Base-by-base conservation (phyloP, 1,140 invertebrate species). In the Doryteuthis pealeii region DNA sequence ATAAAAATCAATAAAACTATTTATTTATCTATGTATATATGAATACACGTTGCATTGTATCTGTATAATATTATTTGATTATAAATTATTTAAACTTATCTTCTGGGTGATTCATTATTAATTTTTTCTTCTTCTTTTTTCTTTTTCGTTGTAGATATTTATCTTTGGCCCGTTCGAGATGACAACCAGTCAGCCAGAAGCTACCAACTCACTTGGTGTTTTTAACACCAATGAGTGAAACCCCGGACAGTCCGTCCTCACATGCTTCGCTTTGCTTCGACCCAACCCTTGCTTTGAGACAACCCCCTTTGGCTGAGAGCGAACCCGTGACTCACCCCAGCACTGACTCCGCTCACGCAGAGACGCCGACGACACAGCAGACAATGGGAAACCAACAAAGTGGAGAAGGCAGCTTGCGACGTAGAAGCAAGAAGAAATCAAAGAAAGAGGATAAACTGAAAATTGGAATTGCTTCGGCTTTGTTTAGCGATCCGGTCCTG, bases 301-400 rank as follows among this genome's bases (percentile, higher is more conserved):
- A 22, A 62, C 54, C 18, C 18, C 54, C 54, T 22, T 22, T 18
- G 26, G 6, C 54, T 1, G 18, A n/a, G 10, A 18, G 6, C 18
- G 26, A 62, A n/a, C 54, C 6, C 18, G 10, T 40, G 35, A 40
- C 18, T 18, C 54, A 12, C 18, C 0, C 54, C 18, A 62, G 22
- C 54, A n/a, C 54, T 22, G 54, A 62, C 54, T n/a, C n/a, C n/a
- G 35, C 35, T 5, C 35, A 40, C 35, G 35, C 35, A 62, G 31
- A 26, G 8, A 32, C 66, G 12, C 66, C 31, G 3, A 33, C 28
- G n/a, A n/a, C n/a, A n/a, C n/a, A n/a, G n/a, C n/a, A n/a, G n/a
- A n/a, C n/a, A 8, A 68, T 68, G 66, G 66, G 66, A 5, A 68
- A 68, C 31, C 66, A 68, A 33, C 66, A 30, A 8, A 68, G 66